A percentile compares a stretch with the other conserved stretches of the same genome.
Evolutionary conservation across 2,113 vertebrate species (phyloP).

Genomic region (Gymnorhina tibicen): DNA sequence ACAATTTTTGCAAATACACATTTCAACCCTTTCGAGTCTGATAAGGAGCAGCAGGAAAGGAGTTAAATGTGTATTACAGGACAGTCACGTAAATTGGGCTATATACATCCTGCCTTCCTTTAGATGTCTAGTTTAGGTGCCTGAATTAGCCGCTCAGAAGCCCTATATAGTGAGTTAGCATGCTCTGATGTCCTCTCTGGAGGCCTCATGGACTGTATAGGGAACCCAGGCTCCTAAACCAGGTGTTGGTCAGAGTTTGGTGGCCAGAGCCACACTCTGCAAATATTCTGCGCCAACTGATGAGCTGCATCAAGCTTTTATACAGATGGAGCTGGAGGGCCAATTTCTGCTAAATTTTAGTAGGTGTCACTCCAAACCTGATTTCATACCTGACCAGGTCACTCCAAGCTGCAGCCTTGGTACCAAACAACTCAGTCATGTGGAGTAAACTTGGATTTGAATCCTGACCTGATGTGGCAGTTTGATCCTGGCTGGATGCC

Average conservation of each 20-base stretch:
- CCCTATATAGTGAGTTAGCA: background rate
- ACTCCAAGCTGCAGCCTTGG: background rate
- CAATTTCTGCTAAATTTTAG: background rate
- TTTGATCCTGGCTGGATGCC: background rate
- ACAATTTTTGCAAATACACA: background rate
- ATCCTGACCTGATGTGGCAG: background rate
- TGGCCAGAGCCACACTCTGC: fast-evolving
- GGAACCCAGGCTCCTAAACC: background rate
- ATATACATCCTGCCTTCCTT: background rate
- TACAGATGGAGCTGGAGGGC: background rate
- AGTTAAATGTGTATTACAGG: background rate
- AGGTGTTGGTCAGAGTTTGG: background rate
- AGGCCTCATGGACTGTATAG: background rate
- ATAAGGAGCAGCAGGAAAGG: background rate
- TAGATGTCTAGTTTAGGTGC: background rate
- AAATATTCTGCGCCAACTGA: fast-evolving
- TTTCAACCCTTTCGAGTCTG: background rate
- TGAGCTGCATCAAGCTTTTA: background rate
- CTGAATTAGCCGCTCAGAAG: background rate
- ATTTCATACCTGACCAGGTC: background rate
- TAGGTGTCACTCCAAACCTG: background rate
- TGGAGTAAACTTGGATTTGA: background rate
- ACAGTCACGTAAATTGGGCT: background rate
- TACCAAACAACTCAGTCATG: background rate
- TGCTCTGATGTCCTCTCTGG: background rate